These are phyloP conservation scores for Isoperla grammatica DNA, from an alignment of 2,888 invertebrate species.

Conservation along the genomic window DNA sequence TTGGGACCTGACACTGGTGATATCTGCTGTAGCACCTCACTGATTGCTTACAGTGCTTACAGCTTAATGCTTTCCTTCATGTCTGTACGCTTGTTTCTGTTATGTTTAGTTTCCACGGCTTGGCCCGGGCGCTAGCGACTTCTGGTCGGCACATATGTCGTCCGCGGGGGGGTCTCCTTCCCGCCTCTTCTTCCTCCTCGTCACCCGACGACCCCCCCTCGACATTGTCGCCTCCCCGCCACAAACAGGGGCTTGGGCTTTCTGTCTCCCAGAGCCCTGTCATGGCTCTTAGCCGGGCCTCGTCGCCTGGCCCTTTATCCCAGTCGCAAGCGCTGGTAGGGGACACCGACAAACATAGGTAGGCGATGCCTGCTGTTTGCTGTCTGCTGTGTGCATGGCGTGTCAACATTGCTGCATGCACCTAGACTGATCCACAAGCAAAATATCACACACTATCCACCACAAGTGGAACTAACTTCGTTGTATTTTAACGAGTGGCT, in stretches of 20 bases:
- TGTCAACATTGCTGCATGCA: too few species aligned
- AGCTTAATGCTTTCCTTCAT: background rate
- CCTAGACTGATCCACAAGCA: too few species aligned
- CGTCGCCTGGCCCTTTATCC: constrained; percentile 17
- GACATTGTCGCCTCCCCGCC: too few species aligned
- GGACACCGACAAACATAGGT: constrained; percentile 23
- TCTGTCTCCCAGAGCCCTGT: background rate
- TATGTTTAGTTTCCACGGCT: constrained; percentile 18
- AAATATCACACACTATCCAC: too few species aligned
- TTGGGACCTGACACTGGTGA: background rate
- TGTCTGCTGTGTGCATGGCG: too few species aligned
- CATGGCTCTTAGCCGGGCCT: constrained; percentile 14
- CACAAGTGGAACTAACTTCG: too few species aligned
- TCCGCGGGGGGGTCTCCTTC: constrained; percentile 15
- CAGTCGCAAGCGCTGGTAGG: too few species aligned
- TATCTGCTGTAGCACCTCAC: too few species aligned
- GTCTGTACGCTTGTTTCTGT: constrained; percentile 2
- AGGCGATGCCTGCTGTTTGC: background rate
- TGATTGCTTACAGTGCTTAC: too few species aligned
- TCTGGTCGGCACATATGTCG: constrained; percentile 24
- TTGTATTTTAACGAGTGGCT: too few species aligned
- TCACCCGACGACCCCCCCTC: background rate
- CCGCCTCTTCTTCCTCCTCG: background rate
- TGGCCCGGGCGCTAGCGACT: constrained; percentile 23
- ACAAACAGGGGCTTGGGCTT: too few species aligned